Base-by-base conservation (phyloP, 2,888 invertebrate genomes). In the Scrobipalpa atriplicella region DNA sequence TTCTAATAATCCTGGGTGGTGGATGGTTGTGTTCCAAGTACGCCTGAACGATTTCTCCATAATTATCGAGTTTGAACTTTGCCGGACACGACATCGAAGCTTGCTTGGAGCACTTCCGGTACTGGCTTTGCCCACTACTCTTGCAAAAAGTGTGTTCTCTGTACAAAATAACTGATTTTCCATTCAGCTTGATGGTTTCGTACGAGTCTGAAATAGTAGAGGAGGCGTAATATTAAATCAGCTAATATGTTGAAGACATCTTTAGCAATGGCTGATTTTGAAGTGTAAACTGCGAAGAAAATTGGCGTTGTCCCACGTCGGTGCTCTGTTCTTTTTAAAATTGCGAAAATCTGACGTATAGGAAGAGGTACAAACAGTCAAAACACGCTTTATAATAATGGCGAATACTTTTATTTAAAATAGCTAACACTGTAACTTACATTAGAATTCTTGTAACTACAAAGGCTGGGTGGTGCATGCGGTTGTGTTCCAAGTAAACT, bases 1-100 rank as follows among this genome's bases (percentile, higher is more conserved):
- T 72, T 38, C 70, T 52, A 19, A 67, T 8, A 43, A 76, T 78
- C 8, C 68, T 67, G 1, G 78, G 78, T 0, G 78, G 77, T 0
- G 71, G 70, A 64, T 77, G 72, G 18, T 71, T 73, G 36, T 73
- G 70, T 5, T 51, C 3, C 0, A 69, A 64, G 21, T 67, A 51
- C 10, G 73, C 65, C n/a, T 63, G 52, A 1, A 67, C 52, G 7
- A 81, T 71, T 2, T 16, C 13, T 10, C 39, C 54, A 38, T 38
- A 7, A 9, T 54, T 0, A 6, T 54, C 13, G n/a, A 64, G n/a
- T 29, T 47, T 43, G 39, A 64, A 3, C 38, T 39, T 64, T 1
- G 64, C 64, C 18, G n/a, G 18, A 10, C 64, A 65, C 5, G 39
- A 21, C 11, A 16, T 18, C 7, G 39, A 10, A 3, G n/a, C 7